Conservation (phyloP, 2,888 invertebrate species). For the Mythimna lalbum region DNA sequence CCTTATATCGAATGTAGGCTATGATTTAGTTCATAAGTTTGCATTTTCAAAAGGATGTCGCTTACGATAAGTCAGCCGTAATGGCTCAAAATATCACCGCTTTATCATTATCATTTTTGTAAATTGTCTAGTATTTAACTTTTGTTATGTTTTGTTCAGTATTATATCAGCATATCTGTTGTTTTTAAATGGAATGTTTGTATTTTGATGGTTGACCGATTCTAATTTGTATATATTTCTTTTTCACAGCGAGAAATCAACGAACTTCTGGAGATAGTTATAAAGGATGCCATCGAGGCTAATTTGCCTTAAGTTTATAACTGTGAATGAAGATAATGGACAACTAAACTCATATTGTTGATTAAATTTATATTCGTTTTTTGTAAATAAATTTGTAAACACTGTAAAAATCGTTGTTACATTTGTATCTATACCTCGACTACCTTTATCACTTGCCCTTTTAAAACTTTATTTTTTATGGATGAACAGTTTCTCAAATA, state of each 20-base stretch:
- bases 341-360: conserved; percentile 11
- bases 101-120: too few relatives aligned
- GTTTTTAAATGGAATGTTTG: background rate
- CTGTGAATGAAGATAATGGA: background rate
- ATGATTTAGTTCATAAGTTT: too few relatives aligned
- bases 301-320: conserved; percentile 36
- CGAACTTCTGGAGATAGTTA: conserved; percentile 52
- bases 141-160: too few relatives aligned
- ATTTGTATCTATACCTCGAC: background rate
- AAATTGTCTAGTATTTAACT: too few relatives aligned
- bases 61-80: too few relatives aligned
- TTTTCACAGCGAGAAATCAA: conserved; percentile 57
- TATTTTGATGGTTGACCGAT: background rate
- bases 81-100: too few relatives aligned
- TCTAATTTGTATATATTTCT: background rate
- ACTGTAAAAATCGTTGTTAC: background rate
- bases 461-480: background rate
- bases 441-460: background rate
- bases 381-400: conserved; percentile 24
- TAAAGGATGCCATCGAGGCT: conserved; percentile 52
- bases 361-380: conserved; percentile 4
- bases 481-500: background rate
- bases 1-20: too few relatives aligned
- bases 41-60: too few relatives aligned
- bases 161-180: too few relatives aligned